Percentiles rank a stretch among this genome's conserved stretches.
These are phyloP conservation scores for Epizoanthus scotinus DNA, from an alignment of 92 coral and sea anemone species.

Conservation along the genomic window DNA sequence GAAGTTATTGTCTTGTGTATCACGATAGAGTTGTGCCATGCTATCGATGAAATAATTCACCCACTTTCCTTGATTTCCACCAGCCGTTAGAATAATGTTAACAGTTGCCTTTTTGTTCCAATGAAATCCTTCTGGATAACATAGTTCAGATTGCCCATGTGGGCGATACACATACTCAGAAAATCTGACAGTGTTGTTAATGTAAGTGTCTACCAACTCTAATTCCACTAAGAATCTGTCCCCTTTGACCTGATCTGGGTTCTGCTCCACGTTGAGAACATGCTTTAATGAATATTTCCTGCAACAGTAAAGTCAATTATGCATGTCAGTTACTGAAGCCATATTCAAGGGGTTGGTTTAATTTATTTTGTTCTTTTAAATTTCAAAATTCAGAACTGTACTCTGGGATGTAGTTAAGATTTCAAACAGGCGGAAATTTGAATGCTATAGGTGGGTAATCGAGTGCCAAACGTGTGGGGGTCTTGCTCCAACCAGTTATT, in stretches of 20 bases:
- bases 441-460: too few relatives aligned
- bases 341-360: background rate
- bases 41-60: slow-evolving; percentile 81
- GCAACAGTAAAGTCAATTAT: background rate
- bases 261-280: slow-evolving; percentile 79
- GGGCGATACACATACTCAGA: slow-evolving; percentile 81
- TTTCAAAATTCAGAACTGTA: background rate
- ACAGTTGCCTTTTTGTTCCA: slow-evolving; percentile 85
- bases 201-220: slow-evolving; percentile 52
- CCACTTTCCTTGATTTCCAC: slow-evolving; percentile 90
- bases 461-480: too few relatives aligned
- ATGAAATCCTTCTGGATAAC: slow-evolving; percentile 70
- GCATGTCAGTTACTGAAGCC: background rate
- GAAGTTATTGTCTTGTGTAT: slow-evolving; percentile 70
- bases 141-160: slow-evolving; percentile 47
- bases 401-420: too few relatives aligned
- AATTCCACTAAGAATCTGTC: slow-evolving; percentile 83
- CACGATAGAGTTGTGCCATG: slow-evolving; percentile 68
- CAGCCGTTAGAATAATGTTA: slow-evolving; percentile 74
- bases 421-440: too few relatives aligned
- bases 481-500: too few relatives aligned
- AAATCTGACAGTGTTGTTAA: slow-evolving; percentile 58
- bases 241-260: slow-evolving; percentile 56
- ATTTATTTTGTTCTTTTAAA: background rate
- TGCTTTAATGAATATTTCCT: slow-evolving; percentile 64